Evolutionary conservation across 2,888 invertebrate genomes (phyloP).

Genomic region (Stenotaenia linearis): DNA sequence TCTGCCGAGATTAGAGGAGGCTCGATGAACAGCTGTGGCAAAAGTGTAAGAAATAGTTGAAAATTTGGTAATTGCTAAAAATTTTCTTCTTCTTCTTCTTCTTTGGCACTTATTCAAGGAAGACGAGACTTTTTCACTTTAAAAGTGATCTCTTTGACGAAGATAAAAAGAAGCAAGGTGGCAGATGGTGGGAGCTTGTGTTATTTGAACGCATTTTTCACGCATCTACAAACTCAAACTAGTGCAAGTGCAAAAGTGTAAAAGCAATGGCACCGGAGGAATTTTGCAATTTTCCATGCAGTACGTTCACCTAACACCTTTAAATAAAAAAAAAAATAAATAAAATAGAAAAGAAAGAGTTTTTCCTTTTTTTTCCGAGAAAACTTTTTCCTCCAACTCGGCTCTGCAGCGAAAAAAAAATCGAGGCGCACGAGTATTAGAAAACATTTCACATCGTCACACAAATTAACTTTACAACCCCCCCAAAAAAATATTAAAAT

Average conservation of each 20-base stretch:
- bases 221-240: not conserved
- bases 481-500: not conserved
- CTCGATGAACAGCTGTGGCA: not conserved
- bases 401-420: not conserved
- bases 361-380: not conserved
- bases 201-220: not conserved
- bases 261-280: not conserved
- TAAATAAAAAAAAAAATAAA: not conserved
- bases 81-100: not conserved
- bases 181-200: not conserved
- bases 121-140: not conserved
- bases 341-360: not conserved
- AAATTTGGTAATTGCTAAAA: constrained; percentile 5
- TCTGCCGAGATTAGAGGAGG: not conserved
- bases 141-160: constrained; percentile 11
- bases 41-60: not conserved
- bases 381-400: not conserved
- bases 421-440: not conserved
- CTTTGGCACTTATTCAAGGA: not conserved
- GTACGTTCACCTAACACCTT: not conserved
- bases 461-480: not conserved
- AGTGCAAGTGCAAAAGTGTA: not conserved
- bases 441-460: not conserved
- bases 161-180: not conserved
- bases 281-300: not conserved